Evolutionary conservation across 2,888 invertebrate species (phyloP).

Genomic region (Eudemis profundana): DNA sequence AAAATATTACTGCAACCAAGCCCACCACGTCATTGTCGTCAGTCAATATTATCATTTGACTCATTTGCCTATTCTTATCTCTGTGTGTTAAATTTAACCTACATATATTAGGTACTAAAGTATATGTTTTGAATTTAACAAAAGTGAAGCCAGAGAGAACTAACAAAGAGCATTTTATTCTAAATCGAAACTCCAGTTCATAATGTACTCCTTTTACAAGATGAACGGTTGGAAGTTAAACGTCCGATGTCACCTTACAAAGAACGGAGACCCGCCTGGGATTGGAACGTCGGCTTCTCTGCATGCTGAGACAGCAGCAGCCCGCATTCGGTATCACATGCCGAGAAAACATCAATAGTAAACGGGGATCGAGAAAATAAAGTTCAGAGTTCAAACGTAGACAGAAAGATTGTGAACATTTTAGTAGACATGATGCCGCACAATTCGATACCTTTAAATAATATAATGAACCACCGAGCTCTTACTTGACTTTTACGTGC

Average conservation of each 20-base stretch:
- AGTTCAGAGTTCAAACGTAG: neutral
- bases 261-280: constrained; percentile 26
- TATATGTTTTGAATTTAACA: neutral
- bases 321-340: constrained; percentile 30
- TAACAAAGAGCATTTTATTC: constrained; percentile 21
- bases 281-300: constrained; percentile 30
- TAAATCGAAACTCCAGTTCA: constrained; percentile 13
- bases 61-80: too few species aligned
- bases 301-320: constrained; percentile 16
- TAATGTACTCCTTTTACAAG: constrained; percentile 30
- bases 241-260: constrained; percentile 39
- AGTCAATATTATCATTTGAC: too few species aligned
- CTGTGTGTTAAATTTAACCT: too few species aligned
- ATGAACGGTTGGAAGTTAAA: constrained; percentile 28
- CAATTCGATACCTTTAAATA: neutral
- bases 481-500: too few species aligned
- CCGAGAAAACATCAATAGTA: constrained; percentile 35
- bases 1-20: too few species aligned
- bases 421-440: neutral
- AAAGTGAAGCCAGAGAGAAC: neutral
- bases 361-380: constrained; percentile 17
- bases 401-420: neutral
- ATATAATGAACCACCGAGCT: neutral
- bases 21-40: too few species aligned
- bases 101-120: too few species aligned